Base-by-base conservation (phyloP, 2,888 invertebrate species). In the Mythimna loreyi region DNA sequence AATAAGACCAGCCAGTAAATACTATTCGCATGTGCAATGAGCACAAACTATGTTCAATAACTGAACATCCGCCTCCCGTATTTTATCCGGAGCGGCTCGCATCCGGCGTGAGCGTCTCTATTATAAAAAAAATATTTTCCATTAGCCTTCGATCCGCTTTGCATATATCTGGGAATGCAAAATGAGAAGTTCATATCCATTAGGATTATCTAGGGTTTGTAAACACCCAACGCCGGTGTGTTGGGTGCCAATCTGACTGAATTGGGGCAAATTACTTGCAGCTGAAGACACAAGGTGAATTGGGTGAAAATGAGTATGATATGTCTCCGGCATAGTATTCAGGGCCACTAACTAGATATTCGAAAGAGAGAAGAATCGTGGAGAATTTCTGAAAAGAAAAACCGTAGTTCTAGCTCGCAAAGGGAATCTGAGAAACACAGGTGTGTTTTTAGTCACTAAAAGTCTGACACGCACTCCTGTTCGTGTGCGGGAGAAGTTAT, bases 21-120 rank as follows among this genome's bases (percentile, higher is more conserved):
- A 81, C 7, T 19, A 43, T 30, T 59, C n/a, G 23, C 64, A 63
- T 67, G 63, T 61, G 77, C 71, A 81, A 72, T 85, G 79, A 86
- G 86, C 86, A 86, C 78, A 81, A 78, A 89, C 87, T 87, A 86
- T 86, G 86, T 87, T 88, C 88, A 88, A 89, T 92, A 92, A 90
- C 40, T 90, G 88, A 88, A 89, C 85, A 85, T 78, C 85, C 84
- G 86, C 78, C 82, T 84, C 76, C 85, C 84, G 86, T 79, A 82
- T 84, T 82, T 81, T 84, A 85, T 88, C 89, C 87, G 87, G 86
- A 68, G 69, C 77, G 79, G 85, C 78, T 72, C 67, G 75, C 81
- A 72, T 91, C 90, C 90, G 88, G 87, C 82, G 84, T 82, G 82
- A 80, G 78, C 81, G 47, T 68, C 68, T 62, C 80, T 76, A 83